Percentiles rank a stretch among this genome's conserved stretches.
Evolutionary conservation across 1,140 invertebrate species (phyloP).

Genomic region (Orius insidiosus): DNA sequence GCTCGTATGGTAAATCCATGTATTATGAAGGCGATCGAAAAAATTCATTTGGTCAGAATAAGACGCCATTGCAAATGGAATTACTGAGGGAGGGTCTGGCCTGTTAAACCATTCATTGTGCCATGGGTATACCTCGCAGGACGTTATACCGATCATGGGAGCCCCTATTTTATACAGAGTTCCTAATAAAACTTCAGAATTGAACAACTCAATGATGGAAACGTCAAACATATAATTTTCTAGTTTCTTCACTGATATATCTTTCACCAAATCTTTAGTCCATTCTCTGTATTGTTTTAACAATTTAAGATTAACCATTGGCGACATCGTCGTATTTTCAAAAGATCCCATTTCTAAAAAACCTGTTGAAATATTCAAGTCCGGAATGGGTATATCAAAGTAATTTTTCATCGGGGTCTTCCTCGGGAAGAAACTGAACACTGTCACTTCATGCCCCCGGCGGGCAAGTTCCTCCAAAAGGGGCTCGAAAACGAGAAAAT

Average conservation of each 20-base stretch:
- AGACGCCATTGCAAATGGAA: not conserved
- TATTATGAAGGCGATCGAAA: conserved; percentile 2
- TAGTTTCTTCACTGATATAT: not conserved
- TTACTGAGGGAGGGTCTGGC: not conserved
- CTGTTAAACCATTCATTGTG: not conserved
- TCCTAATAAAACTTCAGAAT: conserved; percentile 18
- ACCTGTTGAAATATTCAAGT: conserved; percentile 10
- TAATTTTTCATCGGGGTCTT: conserved; percentile 19
- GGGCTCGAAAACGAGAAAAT: conserved; percentile 24
- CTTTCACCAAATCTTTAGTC: conserved; percentile 1
- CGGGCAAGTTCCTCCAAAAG: conserved; percentile 22
- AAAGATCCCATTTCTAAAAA: too few relatives aligned
- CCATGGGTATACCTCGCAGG: conserved; percentile 11
- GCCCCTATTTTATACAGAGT: conserved; percentile 26
- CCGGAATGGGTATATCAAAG: conserved; percentile 13
- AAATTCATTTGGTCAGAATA: not conserved
- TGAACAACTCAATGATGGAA: conserved; percentile 19
- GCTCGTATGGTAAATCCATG: too few relatives aligned
- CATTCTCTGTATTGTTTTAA: not conserved
- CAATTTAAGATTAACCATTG: not conserved
- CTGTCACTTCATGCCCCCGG: conserved; percentile 24
- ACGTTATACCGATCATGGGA: conserved; percentile 26
- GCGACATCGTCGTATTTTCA: not conserved
- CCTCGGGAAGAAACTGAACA: conserved; percentile 22
- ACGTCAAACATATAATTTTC: conserved; percentile 18